Conservation (phyloP, 2,888 invertebrate genomes). For the Pyrrhosoma nymphula region DNA sequence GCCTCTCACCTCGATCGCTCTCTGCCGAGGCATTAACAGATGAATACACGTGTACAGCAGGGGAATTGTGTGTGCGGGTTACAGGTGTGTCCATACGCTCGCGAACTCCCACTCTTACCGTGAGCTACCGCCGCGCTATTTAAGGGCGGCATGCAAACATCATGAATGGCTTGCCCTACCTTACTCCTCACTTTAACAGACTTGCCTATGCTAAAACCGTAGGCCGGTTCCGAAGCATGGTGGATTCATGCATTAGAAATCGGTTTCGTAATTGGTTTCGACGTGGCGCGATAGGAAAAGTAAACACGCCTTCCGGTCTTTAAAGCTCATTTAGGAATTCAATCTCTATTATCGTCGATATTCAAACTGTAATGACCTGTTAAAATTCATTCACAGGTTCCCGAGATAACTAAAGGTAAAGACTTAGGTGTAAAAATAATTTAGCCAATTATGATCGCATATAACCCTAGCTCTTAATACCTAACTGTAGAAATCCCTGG, state of each 20-base stretch:
- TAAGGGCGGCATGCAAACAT: conserved; percentile 28
- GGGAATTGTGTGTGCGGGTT: not conserved
- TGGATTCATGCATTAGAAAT: not conserved
- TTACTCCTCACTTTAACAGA: not conserved
- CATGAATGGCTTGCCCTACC: not conserved
- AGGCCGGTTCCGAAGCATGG: not conserved
- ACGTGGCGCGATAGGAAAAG: not conserved
- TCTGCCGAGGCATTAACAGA: not conserved
- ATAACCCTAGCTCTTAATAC: too few species aligned
- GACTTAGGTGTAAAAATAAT: too few species aligned
- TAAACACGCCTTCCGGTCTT: not conserved
- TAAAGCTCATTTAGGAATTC: not conserved
- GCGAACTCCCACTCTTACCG: not conserved
- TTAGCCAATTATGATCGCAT: too few species aligned
- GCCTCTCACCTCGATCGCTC: not conserved
- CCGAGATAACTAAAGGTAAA: too few species aligned
- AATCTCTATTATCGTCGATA: not conserved
- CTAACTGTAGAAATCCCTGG: too few species aligned
- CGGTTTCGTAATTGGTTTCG: conserved; percentile 3
- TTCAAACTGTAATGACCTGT: not conserved
- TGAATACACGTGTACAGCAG: not conserved
- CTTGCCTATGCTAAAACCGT: not conserved
- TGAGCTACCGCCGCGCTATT: not conserved
- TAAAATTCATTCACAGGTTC: not conserved
- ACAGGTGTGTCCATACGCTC: conserved; percentile 13